phyloP scores from a whole-genome alignment of 2,797 vertebrate species.

The Megaceryle alcyon region DNA sequence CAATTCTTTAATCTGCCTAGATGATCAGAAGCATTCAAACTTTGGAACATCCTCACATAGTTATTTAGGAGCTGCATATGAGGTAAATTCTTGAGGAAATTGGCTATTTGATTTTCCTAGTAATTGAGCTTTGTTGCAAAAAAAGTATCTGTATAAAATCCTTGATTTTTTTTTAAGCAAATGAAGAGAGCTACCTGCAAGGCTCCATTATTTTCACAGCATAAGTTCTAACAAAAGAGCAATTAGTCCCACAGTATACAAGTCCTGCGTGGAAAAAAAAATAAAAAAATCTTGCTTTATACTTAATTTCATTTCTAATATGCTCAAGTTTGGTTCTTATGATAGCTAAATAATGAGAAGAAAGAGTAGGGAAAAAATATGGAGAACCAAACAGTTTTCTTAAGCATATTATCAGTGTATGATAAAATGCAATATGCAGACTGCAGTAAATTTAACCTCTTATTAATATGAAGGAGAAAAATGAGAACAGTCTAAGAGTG shows the following conservation, averaged over 20 bases:
- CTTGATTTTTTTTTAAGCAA: background rate
- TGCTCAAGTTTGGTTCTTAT: background rate
- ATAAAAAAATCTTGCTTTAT: background rate
- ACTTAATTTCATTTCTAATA: background rate
- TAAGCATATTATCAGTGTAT: background rate
- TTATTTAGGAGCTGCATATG: background rate
- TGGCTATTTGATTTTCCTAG: background rate
- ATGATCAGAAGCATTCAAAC: background rate
- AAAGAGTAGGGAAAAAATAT: background rate
- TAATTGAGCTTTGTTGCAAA: background rate
- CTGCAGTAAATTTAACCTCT: background rate
- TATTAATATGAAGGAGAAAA: slow-evolving; percentile 14
- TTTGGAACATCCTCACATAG: background rate
- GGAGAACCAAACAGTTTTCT: background rate
- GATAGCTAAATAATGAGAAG: background rate
- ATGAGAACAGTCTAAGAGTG: background rate
- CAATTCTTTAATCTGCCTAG: background rate
- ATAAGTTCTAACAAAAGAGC: background rate
- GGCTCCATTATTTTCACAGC: background rate
- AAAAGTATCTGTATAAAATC: background rate
- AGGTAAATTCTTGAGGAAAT: background rate
- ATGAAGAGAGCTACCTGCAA: background rate
- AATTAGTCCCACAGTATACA: background rate
- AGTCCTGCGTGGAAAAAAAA: background rate
- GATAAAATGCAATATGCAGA: background rate